These are phyloP conservation scores for Neodontobutis hainanensis DNA, from an alignment of 2,113 vertebrate species.

Conservation along the genomic window DNA sequence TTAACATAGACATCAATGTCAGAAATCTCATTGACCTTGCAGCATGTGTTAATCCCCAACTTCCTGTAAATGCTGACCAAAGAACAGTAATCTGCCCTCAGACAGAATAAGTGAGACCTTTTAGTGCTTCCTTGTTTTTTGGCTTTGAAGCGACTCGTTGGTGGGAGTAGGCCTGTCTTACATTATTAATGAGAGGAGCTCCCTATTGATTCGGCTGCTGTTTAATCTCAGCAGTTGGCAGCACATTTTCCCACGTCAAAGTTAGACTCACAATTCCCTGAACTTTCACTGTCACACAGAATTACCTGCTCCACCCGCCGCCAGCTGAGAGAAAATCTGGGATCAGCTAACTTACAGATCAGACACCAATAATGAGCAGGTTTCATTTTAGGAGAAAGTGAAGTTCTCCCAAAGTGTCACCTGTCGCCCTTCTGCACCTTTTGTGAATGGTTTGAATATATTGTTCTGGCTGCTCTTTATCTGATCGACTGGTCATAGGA, in stretches of 20 bases:
- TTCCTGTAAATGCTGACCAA: slow-evolving; percentile 29
- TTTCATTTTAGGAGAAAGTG: neutral
- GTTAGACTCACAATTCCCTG: slow-evolving; percentile 46
- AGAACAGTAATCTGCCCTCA: slow-evolving; percentile 47
- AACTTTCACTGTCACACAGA: slow-evolving; percentile 46
- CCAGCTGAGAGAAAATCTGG: slow-evolving; percentile 35
- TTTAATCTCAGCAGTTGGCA: slow-evolving; percentile 66
- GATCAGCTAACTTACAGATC: slow-evolving; percentile 8
- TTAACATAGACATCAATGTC: neutral
- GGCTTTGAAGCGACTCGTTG: slow-evolving; percentile 39
- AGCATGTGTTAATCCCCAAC: slow-evolving; percentile 2
- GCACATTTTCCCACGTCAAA: slow-evolving; percentile 62
- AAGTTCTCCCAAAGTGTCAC: no score
- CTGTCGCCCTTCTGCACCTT: no score
- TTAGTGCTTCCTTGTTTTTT: slow-evolving; percentile 43
- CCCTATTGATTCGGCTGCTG: slow-evolving; percentile 64
- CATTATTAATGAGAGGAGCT: slow-evolving; percentile 57
- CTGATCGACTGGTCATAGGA: no score
- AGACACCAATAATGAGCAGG: slow-evolving; percentile 23
- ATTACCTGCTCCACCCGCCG: slow-evolving; percentile 45
- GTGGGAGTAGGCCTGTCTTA: slow-evolving; percentile 56
- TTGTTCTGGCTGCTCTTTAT: no score
- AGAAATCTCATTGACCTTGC: neutral
- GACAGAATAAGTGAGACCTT: slow-evolving; percentile 47
- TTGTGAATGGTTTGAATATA: no score